phyloP scores from a whole-genome alignment of 2,797 vertebrate species.

The Esox lucius region DNA sequence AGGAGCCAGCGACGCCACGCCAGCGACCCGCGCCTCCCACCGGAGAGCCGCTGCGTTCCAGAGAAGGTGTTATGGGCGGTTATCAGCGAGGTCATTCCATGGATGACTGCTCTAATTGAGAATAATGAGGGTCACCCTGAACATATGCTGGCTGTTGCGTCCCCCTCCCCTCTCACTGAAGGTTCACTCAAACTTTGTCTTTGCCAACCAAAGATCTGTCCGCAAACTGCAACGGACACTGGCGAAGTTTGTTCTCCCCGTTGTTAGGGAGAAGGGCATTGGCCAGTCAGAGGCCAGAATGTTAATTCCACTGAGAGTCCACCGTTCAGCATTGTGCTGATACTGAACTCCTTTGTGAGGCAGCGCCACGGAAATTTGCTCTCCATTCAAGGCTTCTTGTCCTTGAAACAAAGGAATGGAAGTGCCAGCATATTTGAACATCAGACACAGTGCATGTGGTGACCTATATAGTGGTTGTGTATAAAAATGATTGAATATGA shows the following conservation, averaged over 20 bases:
- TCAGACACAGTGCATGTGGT: conserved; percentile 47
- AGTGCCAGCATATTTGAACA: conserved; percentile 66
- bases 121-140: conserved; percentile 90
- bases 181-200: conserved; percentile 76
- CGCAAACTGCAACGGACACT: conserved; percentile 53
- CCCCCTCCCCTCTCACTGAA: conserved; percentile 74
- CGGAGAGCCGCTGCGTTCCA: conserved; percentile 68
- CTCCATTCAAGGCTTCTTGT: conserved; percentile 66
- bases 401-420: conserved; percentile 64
- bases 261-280: conserved; percentile 67
- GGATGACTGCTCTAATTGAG: conserved; percentile 88
- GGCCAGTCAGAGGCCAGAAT: conserved; percentile 34
- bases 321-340: conserved; percentile 67
- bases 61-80: conserved; percentile 80
- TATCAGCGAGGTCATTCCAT: conserved; percentile 84
- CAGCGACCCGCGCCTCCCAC: conserved; percentile 58
- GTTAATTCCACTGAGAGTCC: conserved; percentile 60
- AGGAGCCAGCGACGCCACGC: conserved; percentile 60
- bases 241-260: conserved; percentile 59
- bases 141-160: conserved; percentile 86
- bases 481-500: conserved; percentile 32
- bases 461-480: conserved; percentile 55
- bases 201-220: conserved; percentile 61
- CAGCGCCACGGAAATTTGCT: conserved; percentile 57
- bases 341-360: conserved; percentile 66